These are phyloP conservation scores for Oplegnathus fasciatus DNA, from an alignment of 2,113 vertebrate species.

Conservation along the genomic window DNA sequence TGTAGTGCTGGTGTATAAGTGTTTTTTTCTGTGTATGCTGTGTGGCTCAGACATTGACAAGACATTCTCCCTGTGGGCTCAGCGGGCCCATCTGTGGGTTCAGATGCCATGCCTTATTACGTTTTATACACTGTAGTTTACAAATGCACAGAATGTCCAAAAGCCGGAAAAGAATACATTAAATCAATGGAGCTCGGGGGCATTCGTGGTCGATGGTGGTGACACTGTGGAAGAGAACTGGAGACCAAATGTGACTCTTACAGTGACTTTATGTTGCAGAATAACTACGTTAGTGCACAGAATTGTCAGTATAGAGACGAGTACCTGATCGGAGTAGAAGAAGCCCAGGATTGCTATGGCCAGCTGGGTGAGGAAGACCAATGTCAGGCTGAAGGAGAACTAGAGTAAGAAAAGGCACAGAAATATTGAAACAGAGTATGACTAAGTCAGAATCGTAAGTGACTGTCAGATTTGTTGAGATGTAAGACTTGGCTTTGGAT, in stretches of 20 bases:
- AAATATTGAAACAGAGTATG: not conserved
- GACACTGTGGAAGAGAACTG: constrained; percentile 11
- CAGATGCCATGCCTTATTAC: constrained; percentile 38
- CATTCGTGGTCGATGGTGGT: not conserved
- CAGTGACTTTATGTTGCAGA: not conserved
- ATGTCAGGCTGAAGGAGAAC: constrained; percentile 84
- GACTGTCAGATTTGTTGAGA: constrained; percentile 45
- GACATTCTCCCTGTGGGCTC: constrained; percentile 26
- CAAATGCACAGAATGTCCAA: constrained; percentile 33
- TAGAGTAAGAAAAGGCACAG: constrained; percentile 48
- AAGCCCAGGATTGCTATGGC: constrained; percentile 84
- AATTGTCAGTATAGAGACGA: not conserved
- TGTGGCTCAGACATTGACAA: constrained; percentile 11
- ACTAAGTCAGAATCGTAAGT: not conserved
- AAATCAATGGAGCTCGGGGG: constrained; percentile 28
- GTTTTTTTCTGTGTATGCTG: not conserved
- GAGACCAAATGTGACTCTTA: constrained; percentile 23
- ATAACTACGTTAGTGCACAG: not conserved
- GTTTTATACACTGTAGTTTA: constrained; percentile 34
- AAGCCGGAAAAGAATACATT: constrained; percentile 15
- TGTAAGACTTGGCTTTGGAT: constrained; percentile 24
- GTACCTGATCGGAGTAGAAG: constrained; percentile 86
- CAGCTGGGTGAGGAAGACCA: constrained; percentile 85
- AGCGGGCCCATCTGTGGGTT: constrained; percentile 26
- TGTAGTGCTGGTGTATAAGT: not conserved